Evolutionary conservation across 2,113 vertebrate species (phyloP), one percentile per base, ranked within the genome.

Genomic region (Chamaea fasciata): DNA sequence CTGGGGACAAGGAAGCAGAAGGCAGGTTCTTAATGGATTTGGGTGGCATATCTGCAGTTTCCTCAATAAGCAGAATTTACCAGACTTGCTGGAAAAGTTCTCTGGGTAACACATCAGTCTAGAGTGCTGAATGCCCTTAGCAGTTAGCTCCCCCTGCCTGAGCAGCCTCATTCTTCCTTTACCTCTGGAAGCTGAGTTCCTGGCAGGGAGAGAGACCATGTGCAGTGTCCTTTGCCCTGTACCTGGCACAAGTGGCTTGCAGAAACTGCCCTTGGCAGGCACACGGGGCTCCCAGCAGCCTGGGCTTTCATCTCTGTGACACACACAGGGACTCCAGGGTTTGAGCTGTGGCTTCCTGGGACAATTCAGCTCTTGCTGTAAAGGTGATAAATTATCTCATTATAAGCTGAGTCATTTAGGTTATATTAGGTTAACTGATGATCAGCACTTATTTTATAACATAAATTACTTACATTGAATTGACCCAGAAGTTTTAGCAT

Each of bases 351-450:
- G 23, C 39, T 85, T 95, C 69, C 57, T 63, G 35, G 46, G 41
- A 75, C 26, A 23, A 84, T 27, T 56, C 70, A 64, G 50, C 24
- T 84, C 69, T 42, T 44, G 8, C 47, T 56, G 44, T 53, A 57
- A 70, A 92, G 90, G 82, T 95, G 96, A 93, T 94, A 87, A 95
- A 92, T 97, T 96, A 95, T 96, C 87, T 95, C 57, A 55, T 97
- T 98, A 97, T 90, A 94, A 93, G 91, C 94, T 96, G 97, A 97
- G 94, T 97, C 84, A 97, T 96, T 96, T 89, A 94, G 94, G 90
- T 95, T 78, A 85, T 90, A 94, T 92, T 78, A 96, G 91, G 96
- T 97, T 98, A 96, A 98, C 92, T 94, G 94, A 92, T 90, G 75
- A 21, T 97, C 95, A 97, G 87, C 89, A 96, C 60, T 87, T 93